phyloP scores from a whole-genome alignment of 1,140 invertebrate genomes.

The Zaprionus ghesquierei region DNA sequence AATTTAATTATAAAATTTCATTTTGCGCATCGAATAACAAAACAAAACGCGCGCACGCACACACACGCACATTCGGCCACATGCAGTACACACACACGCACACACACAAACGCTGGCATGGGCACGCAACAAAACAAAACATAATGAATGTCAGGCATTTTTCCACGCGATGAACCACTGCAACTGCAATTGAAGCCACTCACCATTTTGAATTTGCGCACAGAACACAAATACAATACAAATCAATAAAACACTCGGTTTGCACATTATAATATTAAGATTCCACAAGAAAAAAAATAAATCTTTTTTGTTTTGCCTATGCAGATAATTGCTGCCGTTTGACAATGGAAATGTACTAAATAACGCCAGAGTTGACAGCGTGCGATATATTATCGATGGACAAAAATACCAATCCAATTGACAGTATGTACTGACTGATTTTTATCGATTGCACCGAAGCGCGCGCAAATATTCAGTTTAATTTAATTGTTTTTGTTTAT shows the following conservation, averaged over 20 bases:
- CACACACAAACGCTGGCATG: conserved; percentile 2
- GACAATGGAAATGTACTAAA: conserved; percentile 5
- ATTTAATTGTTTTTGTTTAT: not conserved
- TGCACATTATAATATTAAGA: conserved; percentile 17
- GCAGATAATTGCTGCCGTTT: conserved; percentile 1
- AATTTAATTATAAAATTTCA: conserved; percentile 59
- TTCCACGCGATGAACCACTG: not conserved
- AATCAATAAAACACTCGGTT: conserved; percentile 19
- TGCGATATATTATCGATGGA: not conserved
- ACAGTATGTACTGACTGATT: not conserved
- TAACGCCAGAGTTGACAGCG: not conserved
- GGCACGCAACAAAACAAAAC: conserved; percentile 22
- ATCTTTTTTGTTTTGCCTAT: conserved; percentile 9
- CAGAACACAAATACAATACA: conserved; percentile 9
- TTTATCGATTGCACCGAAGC: not conserved
- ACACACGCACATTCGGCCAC: conserved; percentile 1
- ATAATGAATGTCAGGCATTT: conserved; percentile 1
- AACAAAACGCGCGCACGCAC: conserved; percentile 54
- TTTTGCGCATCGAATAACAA: conserved; percentile 67
- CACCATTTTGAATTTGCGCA: conserved; percentile 17
- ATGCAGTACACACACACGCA: conserved; percentile 9
- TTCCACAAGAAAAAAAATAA: conserved; percentile 3
- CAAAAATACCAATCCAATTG: not conserved
- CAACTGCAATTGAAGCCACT: not conserved
- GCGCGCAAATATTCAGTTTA: not conserved